Evolutionary conservation across 1,140 invertebrate genomes (phyloP), one percentile per base, ranked within the genome.

Genomic region (Acromyrmex heyeri): DNA sequence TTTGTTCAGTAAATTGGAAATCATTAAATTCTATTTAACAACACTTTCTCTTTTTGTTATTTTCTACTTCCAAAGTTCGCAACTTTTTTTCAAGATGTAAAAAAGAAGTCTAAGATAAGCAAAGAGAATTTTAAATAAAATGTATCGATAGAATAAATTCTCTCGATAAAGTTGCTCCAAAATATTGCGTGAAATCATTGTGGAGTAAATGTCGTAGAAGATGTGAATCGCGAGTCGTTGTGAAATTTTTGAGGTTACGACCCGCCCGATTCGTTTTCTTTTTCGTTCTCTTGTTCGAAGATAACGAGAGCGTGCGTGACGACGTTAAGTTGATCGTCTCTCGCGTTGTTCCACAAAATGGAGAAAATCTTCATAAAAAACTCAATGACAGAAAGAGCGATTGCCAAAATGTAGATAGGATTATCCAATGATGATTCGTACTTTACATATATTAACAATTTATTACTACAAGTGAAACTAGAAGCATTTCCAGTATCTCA

Each of bases 191-290:
- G 30, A 69, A 79, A 79, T 79, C 55, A 67, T n/a, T 24, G 24
- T 48, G 24, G 10, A 86, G 16, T 48, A 61, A 75, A 83, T 34
- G 61, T 85, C 16, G 18, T 30, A 67, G 57, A 72, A 88, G 79
- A 91, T 88, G 83, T 79, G 91, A 83, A 90, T 92, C 55, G 61
- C 57, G 53, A 76, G 64, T 76, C 50, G 78, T 94, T 94, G 93
- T 89, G 93, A 94, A 94, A 94, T 93, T 94, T 86, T 89, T 91
- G 90, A 93, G 93, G 90, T 92, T 92, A 88, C 85, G 82, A 87
- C 77, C 90, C 61, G 38, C 34, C 55, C 34, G 70, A 75, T 75
- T 86, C 85, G 82, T 88, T 70, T 73, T 90, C 70, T 73, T 65
- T 81, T 85, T 88, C 65, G 72, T 73, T 44, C 78, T 48, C 64